Conservation (phyloP, 2,888 invertebrate genomes). For the Temnothorax unifasciatus region DNA sequence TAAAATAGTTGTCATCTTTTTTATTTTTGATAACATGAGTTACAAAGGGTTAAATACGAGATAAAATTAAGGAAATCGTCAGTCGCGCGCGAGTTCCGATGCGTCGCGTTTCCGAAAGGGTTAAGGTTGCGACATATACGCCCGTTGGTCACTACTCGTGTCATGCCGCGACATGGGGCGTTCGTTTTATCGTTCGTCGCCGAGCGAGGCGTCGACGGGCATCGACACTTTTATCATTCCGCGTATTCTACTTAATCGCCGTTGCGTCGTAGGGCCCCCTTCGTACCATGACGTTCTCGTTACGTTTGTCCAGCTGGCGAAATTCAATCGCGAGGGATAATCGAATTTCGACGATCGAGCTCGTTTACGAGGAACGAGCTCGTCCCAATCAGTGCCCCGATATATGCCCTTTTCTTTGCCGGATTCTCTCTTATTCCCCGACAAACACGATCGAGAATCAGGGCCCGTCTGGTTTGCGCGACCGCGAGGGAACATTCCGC, state of each 20-base stretch:
- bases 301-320: not conserved
- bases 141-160: constrained; percentile 58
- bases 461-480: not conserved
- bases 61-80: not conserved
- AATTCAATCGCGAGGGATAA: constrained; percentile 40
- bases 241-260: constrained; percentile 51
- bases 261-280: constrained; percentile 39
- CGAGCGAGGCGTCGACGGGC: constrained; percentile 75
- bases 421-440: not conserved
- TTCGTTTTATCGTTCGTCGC: constrained; percentile 58
- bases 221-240: constrained; percentile 73
- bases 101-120: constrained; percentile 27
- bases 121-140: constrained; percentile 39
- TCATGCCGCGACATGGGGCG: constrained; percentile 72
- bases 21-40: no score
- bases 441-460: not conserved
- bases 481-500: not conserved
- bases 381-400: not conserved
- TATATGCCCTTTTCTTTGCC: not conserved
- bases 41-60: not conserved
- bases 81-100: not conserved
- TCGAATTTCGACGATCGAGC: constrained; percentile 27
- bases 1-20: no score
- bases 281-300: constrained; percentile 7
- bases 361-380: not conserved